Evolutionary conservation across 2,888 invertebrate species (phyloP).

Genomic region (Melinaea marsaeus): DNA sequence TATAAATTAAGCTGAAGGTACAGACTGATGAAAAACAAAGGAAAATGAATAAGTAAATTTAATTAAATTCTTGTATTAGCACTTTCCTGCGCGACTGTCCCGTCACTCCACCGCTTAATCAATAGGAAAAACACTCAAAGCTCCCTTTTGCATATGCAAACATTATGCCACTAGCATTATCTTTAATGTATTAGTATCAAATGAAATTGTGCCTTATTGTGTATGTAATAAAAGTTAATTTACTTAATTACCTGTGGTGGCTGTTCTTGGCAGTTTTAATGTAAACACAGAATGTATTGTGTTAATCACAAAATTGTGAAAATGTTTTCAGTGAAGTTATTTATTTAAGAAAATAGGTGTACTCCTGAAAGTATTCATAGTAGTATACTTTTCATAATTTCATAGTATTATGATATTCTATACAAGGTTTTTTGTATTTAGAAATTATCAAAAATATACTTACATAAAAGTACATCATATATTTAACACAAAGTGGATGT

Average conservation of each 20-base stretch:
- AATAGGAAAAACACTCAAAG: conserved; percentile 67
- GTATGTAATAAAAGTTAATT: conserved; percentile 4
- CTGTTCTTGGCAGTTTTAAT: conserved; percentile 27
- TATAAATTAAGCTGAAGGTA: not conserved
- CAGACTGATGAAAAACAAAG: conserved; percentile 1
- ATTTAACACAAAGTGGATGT: not conserved
- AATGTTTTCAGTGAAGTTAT: conserved; percentile 6
- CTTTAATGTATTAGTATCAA: conserved; percentile 16
- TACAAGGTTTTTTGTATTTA: too few species aligned
- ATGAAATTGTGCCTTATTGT: conserved; percentile 16
- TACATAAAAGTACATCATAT: not conserved
- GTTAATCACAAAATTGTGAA: conserved; percentile 20
- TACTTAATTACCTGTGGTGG: not conserved
- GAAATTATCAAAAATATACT: not conserved
- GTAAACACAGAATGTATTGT: conserved; percentile 21
- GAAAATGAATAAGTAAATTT: not conserved
- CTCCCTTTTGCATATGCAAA: conserved; percentile 72
- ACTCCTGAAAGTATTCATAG: not conserved
- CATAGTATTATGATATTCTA: too few species aligned
- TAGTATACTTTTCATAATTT: too few species aligned
- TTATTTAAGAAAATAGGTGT: not conserved
- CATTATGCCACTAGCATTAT: conserved; percentile 53
- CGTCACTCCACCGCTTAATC: conserved; percentile 59
- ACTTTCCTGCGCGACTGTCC: conserved; percentile 42
- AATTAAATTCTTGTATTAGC: conserved; percentile 11